A percentile compares a stretch with the other conserved stretches of the same genome.
phyloP scores from a whole-genome alignment of 2,113 vertebrate genomes.

The Nothocercus nigrocapillus region DNA sequence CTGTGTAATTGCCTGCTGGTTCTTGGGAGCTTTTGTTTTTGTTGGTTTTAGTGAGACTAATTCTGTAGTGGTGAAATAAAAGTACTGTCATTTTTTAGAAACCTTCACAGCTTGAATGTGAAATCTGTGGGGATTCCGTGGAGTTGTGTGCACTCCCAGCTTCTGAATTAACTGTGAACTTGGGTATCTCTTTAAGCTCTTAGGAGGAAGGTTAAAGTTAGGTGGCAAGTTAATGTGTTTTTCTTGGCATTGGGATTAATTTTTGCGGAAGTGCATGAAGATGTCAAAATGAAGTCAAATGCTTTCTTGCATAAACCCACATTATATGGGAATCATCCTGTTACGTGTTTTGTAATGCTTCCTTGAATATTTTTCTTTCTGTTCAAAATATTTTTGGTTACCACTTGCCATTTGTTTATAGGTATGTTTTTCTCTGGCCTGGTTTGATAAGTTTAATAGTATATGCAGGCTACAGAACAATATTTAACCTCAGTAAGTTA shows the following conservation, averaged over 20 bases:
- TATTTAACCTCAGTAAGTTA: background rate
- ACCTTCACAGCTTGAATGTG: background rate
- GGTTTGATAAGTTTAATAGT: background rate
- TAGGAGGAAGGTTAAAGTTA: background rate
- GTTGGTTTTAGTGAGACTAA: background rate
- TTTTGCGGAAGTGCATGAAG: background rate
- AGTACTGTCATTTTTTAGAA: background rate
- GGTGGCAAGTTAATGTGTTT: background rate
- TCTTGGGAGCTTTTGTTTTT: background rate
- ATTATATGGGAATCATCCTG: background rate
- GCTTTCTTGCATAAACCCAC: background rate
- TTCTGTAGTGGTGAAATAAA: background rate
- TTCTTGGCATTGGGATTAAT: background rate
- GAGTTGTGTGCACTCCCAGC: background rate
- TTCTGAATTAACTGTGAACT: background rate
- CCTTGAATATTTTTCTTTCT: background rate
- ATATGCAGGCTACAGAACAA: background rate
- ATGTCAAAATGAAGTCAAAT: background rate
- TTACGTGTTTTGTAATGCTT: background rate
- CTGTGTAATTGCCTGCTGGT: background rate
- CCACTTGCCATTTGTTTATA: background rate
- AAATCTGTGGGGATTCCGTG: rapidly evolving
- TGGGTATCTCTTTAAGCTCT: background rate
- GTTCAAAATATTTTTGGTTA: background rate
- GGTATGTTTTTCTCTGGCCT: background rate